Evolutionary conservation across 2,888 invertebrate species (phyloP).

Genomic region (Drosophila anomalata): DNA sequence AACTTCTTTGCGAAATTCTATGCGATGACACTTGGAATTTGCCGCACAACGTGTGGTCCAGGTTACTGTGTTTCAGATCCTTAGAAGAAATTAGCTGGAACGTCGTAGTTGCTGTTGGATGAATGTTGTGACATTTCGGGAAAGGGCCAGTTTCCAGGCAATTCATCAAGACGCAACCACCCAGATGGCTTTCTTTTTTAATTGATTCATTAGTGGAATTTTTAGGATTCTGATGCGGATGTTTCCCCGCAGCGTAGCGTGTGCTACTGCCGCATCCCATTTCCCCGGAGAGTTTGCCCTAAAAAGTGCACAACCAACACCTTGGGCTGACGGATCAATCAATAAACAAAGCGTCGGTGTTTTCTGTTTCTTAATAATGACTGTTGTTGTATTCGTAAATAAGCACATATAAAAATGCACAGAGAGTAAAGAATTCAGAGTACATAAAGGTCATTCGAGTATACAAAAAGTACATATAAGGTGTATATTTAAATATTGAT

Average conservation of each 20-base stretch:
- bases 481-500: slow-evolving; percentile 21
- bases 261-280: slow-evolving; percentile 59
- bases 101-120: slow-evolving; percentile 55
- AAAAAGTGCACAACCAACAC: slow-evolving; percentile 9
- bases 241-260: slow-evolving; percentile 70
- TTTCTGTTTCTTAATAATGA: slow-evolving; percentile 62
- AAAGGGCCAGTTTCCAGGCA: slow-evolving; percentile 59
- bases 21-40: slow-evolving; percentile 69
- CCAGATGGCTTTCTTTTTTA: slow-evolving; percentile 52
- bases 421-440: slow-evolving; percentile 31
- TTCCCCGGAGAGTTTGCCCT: slow-evolving; percentile 29
- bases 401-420: slow-evolving; percentile 30
- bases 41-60: slow-evolving; percentile 64
- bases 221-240: slow-evolving; percentile 49
- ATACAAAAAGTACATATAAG: slow-evolving; percentile 42
- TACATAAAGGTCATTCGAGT: slow-evolving; percentile 59
- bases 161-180: slow-evolving; percentile 68
- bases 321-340: slow-evolving; percentile 25
- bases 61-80: slow-evolving; percentile 9
- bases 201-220: slow-evolving; percentile 37
- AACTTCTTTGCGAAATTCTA: slow-evolving; percentile 78
- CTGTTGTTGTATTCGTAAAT: slow-evolving; percentile 62
- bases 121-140: slow-evolving; percentile 74
- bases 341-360: slow-evolving; percentile 24
- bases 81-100: slow-evolving; percentile 60